Percentiles rank a stretch among this genome's conserved stretches.
phyloP scores from a whole-genome alignment of 2,888 invertebrate genomes.

The Itoplectis maculator region DNA sequence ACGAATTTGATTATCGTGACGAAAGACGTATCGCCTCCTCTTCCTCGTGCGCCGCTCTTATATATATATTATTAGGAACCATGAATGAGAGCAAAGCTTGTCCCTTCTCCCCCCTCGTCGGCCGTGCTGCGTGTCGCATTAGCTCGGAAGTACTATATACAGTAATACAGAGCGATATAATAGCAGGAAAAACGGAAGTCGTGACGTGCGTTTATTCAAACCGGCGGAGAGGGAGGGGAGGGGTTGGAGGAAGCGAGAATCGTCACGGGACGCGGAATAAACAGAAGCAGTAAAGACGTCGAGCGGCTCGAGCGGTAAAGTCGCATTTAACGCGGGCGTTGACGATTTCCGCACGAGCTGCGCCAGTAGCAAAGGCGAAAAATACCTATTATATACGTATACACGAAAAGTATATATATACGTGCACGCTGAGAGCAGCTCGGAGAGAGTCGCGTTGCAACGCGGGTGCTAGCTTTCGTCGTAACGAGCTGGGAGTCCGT shows the following conservation, averaged over 20 bases:
- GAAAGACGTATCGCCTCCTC: slow-evolving; percentile 23
- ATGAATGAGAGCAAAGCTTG: slow-evolving; percentile 10
- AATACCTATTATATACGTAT: neutral
- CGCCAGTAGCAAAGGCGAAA: slow-evolving; percentile 1
- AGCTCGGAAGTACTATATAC: neutral
- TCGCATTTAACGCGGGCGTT: slow-evolving; percentile 41
- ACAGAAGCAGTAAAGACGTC: slow-evolving; percentile 45
- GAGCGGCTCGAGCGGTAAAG: slow-evolving; percentile 10
- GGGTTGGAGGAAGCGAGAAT: slow-evolving; percentile 68
- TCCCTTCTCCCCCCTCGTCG: no score
- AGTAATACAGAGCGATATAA: neutral
- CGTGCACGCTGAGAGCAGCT: neutral
- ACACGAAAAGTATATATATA: slow-evolving; percentile 4
- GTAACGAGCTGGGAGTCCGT: slow-evolving; percentile 36
- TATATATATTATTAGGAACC: slow-evolving; percentile 9
- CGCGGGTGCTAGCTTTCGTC: slow-evolving; percentile 32
- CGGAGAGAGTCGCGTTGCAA: slow-evolving; percentile 26
- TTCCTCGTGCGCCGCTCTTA: neutral
- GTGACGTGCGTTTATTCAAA: slow-evolving; percentile 46
- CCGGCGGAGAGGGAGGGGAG: neutral
- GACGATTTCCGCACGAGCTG: slow-evolving; percentile 53
- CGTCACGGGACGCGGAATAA: slow-evolving; percentile 58
- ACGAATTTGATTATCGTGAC: slow-evolving; percentile 23
- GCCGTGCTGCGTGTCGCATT: neutral
- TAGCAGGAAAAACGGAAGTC: slow-evolving; percentile 54